These are phyloP conservation scores for Bruchidius siliquastri DNA, from an alignment of 2,888 invertebrate genomes.

Conservation along the genomic window DNA sequence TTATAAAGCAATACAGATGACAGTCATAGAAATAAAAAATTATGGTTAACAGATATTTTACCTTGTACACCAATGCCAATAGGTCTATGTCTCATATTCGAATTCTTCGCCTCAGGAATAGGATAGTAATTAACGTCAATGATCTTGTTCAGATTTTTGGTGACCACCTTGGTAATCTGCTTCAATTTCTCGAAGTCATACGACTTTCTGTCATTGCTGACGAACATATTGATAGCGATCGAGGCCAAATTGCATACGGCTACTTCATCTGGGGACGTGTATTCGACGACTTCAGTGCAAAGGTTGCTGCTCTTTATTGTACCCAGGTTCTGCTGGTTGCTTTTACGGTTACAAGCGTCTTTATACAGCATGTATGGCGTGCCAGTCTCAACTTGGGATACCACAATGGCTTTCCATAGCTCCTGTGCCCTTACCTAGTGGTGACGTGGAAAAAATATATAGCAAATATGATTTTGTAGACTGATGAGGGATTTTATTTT, in stretches of 20 bases:
- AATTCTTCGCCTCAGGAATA: slow-evolving; percentile 77
- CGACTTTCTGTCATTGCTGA: slow-evolving; percentile 65
- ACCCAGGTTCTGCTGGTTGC: slow-evolving; percentile 96
- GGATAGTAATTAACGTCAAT: slow-evolving; percentile 97
- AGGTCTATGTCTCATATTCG: slow-evolving; percentile 82
- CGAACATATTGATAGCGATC: slow-evolving; percentile 93
- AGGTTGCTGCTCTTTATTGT: slow-evolving; percentile 97
- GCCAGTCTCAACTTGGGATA: slow-evolving; percentile 95
- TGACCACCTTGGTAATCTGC: slow-evolving; percentile 81
- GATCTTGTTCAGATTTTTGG: slow-evolving; percentile 91
- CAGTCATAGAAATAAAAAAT: too few species aligned
- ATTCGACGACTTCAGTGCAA: slow-evolving; percentile 97
- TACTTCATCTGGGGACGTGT: slow-evolving; percentile 85
- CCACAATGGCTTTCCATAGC: slow-evolving; percentile 91
- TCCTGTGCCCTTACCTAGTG: slow-evolving; percentile 70
- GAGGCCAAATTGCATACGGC: slow-evolving; percentile 98
- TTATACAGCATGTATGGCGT: slow-evolving; percentile 97
- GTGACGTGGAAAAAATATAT: too few species aligned
- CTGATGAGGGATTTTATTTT: too few species aligned
- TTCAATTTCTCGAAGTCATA: slow-evolving; percentile 87
- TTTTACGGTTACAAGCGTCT: slow-evolving; percentile 94
- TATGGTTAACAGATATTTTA: too few species aligned
- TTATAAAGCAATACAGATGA: too few species aligned
- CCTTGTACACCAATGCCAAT: slow-evolving; percentile 94
- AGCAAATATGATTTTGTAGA: too few species aligned